These are phyloP conservation scores for Bacillus rossius DNA, from an alignment of 1,140 invertebrate genomes.

Conservation along the genomic window DNA sequence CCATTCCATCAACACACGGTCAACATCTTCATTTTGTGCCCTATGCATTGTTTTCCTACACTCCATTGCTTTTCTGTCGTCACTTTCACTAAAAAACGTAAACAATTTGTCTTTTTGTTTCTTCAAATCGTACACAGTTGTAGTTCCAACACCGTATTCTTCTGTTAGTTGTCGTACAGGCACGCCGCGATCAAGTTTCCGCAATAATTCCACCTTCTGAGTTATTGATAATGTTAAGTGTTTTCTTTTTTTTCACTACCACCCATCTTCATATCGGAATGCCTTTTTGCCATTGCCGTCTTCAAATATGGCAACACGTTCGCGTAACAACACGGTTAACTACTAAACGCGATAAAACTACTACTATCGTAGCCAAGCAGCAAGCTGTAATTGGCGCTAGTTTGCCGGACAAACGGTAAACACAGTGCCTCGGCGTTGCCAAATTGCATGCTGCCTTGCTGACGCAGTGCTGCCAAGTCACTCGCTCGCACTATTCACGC, in stretches of 20 bases:
- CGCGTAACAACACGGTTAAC: too few species aligned
- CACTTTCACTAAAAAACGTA: neutral
- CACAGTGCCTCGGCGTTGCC: too few species aligned
- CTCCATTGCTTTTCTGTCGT: neutral
- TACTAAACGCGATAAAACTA: too few species aligned
- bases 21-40: neutral
- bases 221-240: neutral
- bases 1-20: neutral
- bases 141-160: neutral
- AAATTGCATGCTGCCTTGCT: too few species aligned
- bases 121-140: slow-evolving; percentile 2
- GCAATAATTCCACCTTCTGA: neutral
- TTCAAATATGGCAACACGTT: too few species aligned
- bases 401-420: too few species aligned
- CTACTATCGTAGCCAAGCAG: too few species aligned
- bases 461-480: too few species aligned
- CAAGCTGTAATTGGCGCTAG: too few species aligned
- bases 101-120: neutral
- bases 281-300: too few species aligned
- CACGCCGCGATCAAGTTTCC: neutral
- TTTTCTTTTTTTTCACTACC: neutral
- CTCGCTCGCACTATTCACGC: too few species aligned
- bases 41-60: neutral
- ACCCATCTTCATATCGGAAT: too few species aligned
- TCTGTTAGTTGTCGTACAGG: neutral